Evolutionary conservation across 1,140 invertebrate genomes (phyloP).

Genomic region (Penaeus chinensis): DNA sequence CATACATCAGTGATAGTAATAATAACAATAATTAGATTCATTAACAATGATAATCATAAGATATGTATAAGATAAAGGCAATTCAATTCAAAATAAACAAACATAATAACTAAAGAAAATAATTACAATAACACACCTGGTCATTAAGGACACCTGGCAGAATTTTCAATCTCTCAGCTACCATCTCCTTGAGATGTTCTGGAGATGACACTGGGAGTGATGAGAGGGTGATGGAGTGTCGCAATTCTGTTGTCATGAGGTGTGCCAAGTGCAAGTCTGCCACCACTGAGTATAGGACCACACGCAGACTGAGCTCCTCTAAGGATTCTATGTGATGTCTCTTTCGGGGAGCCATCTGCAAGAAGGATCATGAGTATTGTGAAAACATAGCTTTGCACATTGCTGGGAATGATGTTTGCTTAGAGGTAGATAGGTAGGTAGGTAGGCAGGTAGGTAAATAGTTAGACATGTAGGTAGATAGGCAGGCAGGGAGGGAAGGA

Average conservation of each 20-base stretch:
- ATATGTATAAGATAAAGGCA: no score
- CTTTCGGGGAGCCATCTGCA: constrained; percentile 23
- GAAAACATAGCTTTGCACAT: no score
- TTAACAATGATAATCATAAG: no score
- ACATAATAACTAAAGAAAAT: neutral
- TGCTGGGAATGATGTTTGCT: no score
- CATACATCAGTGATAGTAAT: no score
- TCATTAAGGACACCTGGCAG: constrained; percentile 44
- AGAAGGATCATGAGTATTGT: neutral
- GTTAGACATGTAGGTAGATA: no score
- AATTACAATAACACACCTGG: constrained; percentile 11
- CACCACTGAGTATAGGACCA: constrained; percentile 27
- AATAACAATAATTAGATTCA: no score
- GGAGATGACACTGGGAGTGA: constrained; percentile 28
- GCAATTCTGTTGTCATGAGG: constrained; percentile 25
- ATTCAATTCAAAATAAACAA: no score
- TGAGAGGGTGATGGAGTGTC: constrained; percentile 21
- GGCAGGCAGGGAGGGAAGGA: no score
- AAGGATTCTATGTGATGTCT: constrained; percentile 31
- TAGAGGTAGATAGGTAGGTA: no score
- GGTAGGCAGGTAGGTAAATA: no score
- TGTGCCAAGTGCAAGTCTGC: constrained; percentile 39
- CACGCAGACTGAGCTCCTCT: constrained; percentile 37
- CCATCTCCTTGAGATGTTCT: constrained; percentile 6
- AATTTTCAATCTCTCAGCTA: neutral